Percentiles rank a stretch among this genome's conserved stretches.
These are phyloP conservation scores for Amitus sp. DNA, from an alignment of 2,888 invertebrate species.

Conservation along the genomic window DNA sequence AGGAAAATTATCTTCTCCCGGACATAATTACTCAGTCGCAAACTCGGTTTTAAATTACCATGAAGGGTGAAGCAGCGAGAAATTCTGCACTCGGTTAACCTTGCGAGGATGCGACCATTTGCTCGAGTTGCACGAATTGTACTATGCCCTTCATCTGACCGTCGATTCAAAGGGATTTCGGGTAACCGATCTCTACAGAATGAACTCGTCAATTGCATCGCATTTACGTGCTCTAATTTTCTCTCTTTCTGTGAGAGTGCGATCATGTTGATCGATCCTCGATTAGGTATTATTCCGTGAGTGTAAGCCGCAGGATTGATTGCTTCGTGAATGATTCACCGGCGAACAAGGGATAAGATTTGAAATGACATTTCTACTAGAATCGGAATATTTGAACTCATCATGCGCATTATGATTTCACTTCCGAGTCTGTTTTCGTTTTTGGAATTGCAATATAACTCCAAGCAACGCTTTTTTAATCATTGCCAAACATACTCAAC, in stretches of 20 bases:
- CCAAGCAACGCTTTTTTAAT: too few species aligned
- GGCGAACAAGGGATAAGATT: not conserved
- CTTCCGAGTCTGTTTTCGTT: too few species aligned
- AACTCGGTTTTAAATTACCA: conserved; percentile 39
- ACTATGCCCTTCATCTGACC: conserved; percentile 12
- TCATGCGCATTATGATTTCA: too few species aligned
- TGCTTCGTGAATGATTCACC: not conserved
- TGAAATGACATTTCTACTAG: not conserved
- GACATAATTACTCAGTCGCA: conserved; percentile 31
- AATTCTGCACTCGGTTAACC: conserved; percentile 41
- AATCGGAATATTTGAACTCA: not conserved
- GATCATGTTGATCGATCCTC: conserved; percentile 2
- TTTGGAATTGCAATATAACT: too few species aligned
- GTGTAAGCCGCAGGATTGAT: not conserved
- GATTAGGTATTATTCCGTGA: not conserved
- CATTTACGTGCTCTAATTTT: not conserved
- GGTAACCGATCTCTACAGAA: conserved; percentile 23
- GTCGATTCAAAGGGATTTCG: conserved; percentile 25
- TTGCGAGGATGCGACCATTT: conserved; percentile 26
- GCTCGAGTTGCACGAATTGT: conserved; percentile 30
- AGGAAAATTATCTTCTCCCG: conserved; percentile 52
- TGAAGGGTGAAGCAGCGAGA: conserved; percentile 16
- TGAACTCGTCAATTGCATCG: conserved; percentile 1
- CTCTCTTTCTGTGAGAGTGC: not conserved
- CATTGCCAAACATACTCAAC: too few species aligned